These are phyloP conservation scores for Allophyes oxyacanthae DNA, from an alignment of 2,888 invertebrate species.

Conservation along the genomic window DNA sequence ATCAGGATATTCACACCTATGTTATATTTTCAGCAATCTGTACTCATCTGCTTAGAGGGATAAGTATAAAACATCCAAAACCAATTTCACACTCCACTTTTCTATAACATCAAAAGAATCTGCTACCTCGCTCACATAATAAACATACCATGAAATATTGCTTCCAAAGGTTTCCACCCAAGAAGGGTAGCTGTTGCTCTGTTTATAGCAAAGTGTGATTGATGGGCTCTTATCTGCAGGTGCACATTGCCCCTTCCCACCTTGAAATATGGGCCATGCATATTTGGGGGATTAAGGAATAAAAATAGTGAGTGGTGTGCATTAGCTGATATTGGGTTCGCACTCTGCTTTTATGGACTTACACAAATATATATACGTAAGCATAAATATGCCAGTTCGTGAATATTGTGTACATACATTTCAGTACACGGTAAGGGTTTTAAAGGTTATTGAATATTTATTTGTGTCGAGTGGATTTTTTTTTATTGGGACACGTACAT, in stretches of 20 bases:
- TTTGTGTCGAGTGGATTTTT: too few species aligned
- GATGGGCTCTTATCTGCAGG: slow-evolving; percentile 81
- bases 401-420: too few species aligned
- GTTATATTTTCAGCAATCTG: too few species aligned
- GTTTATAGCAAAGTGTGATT: slow-evolving; percentile 84
- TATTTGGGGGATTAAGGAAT: slow-evolving; percentile 64
- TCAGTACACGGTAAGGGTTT: too few species aligned
- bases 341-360: slow-evolving; percentile 20
- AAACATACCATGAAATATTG: slow-evolving; percentile 70
- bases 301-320: slow-evolving; percentile 48
- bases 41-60: too few species aligned
- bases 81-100: slow-evolving; percentile 42
- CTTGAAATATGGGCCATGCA: slow-evolving; percentile 77
- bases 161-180: slow-evolving; percentile 51
- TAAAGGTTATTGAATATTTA: too few species aligned
- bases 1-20: too few species aligned
- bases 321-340: slow-evolving; percentile 42
- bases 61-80: neutral
- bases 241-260: slow-evolving; percentile 68
- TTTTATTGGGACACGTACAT: too few species aligned
- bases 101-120: slow-evolving; percentile 13
- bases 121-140: slow-evolving; percentile 48
- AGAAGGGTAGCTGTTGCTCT: slow-evolving; percentile 58
- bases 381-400: neutral
- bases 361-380: neutral